Percentiles rank a stretch among this genome's conserved stretches.
Conservation (phyloP, 2,888 invertebrate species). For the Epistrophella euchroma region DNA sequence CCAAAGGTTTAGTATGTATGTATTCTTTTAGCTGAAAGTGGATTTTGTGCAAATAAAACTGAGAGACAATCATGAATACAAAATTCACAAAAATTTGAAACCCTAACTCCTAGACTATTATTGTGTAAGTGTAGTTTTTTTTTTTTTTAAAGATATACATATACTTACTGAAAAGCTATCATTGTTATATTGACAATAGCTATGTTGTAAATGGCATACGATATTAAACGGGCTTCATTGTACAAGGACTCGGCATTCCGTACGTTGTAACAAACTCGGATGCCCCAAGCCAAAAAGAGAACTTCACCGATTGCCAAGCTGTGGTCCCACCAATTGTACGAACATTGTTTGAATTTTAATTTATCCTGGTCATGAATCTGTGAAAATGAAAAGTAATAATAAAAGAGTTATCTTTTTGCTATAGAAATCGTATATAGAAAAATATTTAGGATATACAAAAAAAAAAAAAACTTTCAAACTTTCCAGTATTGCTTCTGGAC, state of each 20-base stretch:
- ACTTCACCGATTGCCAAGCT: conserved; percentile 93
- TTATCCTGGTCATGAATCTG: conserved; percentile 90
- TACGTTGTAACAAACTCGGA: conserved; percentile 93
- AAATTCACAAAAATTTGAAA: neutral
- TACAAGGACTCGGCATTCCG: conserved; percentile 96
- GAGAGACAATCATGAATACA: neutral
- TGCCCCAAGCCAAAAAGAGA: conserved; percentile 92
- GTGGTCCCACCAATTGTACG: conserved; percentile 98
- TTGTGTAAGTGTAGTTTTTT: neutral
- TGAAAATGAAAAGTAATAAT: conserved; percentile 40
- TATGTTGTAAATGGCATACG: conserved; percentile 97
- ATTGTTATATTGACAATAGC: conserved; percentile 96
- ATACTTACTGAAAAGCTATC: conserved; percentile 96
- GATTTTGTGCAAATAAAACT: neutral
- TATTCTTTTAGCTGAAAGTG: neutral
- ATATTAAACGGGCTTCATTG: conserved; percentile 96
- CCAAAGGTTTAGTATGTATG: too few relatives aligned
- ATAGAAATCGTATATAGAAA: conserved; percentile 3
- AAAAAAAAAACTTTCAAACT: neutral
- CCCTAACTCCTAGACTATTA: neutral
- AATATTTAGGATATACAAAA: neutral
- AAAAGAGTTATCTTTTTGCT: conserved; percentile 2
- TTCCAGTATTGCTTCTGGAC: neutral
- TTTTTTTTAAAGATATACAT: neutral
- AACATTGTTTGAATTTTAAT: conserved; percentile 94